Evolutionary conservation across 1,140 invertebrate species (phyloP).

Genomic region (Spodoptera frugiperda): DNA sequence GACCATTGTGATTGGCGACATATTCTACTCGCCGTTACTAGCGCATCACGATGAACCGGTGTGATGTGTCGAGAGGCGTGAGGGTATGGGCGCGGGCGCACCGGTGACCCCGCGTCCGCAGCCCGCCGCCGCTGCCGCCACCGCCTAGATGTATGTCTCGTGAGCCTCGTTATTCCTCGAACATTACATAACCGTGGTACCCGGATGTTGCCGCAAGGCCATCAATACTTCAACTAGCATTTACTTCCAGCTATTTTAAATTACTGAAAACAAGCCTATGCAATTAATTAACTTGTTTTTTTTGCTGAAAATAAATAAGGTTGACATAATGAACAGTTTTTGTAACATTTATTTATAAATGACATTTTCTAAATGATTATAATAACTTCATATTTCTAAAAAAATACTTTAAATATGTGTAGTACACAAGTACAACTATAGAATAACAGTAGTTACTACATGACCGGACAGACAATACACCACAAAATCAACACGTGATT

Average conservation of each 20-base stretch:
- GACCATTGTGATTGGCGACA: not conserved
- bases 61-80: not conserved
- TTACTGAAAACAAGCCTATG: no score
- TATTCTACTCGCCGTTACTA: not conserved
- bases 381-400: no score
- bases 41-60: constrained; percentile 20
- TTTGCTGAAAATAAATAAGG: no score
- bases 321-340: no score
- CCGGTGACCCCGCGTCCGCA: not conserved
- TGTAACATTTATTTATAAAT: no score
- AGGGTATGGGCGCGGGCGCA: constrained; percentile 3
- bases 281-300: no score
- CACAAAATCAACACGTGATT: no score
- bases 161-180: constrained; percentile 58
- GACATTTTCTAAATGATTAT: no score
- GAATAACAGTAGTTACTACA: no score
- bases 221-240: constrained; percentile 63
- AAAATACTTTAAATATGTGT: no score
- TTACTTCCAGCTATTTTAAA: constrained; percentile 43
- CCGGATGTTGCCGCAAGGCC: constrained; percentile 78
- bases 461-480: no score
- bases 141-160: constrained; percentile 42
- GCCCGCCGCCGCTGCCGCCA: constrained; percentile 41
- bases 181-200: constrained; percentile 75
- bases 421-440: no score